Base-by-base conservation (phyloP, 2,797 vertebrate genomes). In the Microctenopoma steveboyesi region DNA sequence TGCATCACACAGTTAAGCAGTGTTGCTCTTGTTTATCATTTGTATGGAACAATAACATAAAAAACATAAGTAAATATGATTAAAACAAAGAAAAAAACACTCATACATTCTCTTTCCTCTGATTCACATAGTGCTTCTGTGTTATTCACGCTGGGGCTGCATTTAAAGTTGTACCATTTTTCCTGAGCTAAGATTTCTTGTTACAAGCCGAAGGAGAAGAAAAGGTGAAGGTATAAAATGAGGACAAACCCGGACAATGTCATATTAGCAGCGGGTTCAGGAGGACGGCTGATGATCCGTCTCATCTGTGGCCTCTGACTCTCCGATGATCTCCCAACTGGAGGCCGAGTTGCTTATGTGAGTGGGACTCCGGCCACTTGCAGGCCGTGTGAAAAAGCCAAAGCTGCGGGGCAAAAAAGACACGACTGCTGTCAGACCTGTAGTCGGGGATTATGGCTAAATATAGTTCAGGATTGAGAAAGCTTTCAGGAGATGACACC, bases 261-360 rank as follows among this genome's bases (percentile, higher is more conserved):
- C 42, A 33, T n/a, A 46, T 65, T 47, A 5, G 51, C 64, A 14
- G 39, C 1, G 0, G 40, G 4, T 27, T 86, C 79, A 88, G 47
- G 79, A 62, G 0, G 78, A 27, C 11, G 30, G 33, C 1, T 7
- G 68, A 33, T 54, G 64, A 37, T 86, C 79, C 0, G 35, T 42
- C 4, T 69, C 88, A 22, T 84, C 72, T 3, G 53, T 53, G 37
- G 70, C 74, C 55, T 89, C 89, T 7, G 83, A 75, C 51, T 95
- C 93, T 22, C 92, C 90, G 7, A 95, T 89, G 86, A 96, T 93
- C 81, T 96, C 96, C 96, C 95, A 96, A 49, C 85, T 82, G 67
- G 95, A 94, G 74, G 88, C 70, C 0, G 94, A 88, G 87, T 45
- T 90, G 81, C 30, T 88, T 54, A 86, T 90, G 84, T 86, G 28